Evolutionary conservation across 1,140 invertebrate genomes (phyloP), one percentile per base, ranked within the genome.

Genomic region (Popillia japonica): DNA sequence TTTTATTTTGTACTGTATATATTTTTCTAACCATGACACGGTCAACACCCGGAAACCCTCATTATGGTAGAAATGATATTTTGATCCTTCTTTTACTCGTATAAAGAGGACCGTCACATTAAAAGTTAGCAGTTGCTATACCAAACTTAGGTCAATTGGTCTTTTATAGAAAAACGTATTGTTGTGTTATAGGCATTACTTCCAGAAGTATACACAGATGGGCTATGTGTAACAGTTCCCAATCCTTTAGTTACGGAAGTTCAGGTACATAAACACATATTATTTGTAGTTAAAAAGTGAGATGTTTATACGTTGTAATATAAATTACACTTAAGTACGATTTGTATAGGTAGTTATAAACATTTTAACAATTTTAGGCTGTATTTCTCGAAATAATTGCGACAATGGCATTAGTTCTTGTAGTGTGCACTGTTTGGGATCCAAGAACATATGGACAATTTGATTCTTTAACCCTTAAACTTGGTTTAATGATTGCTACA

Each of bases 161-260:
- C 27, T 34, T 34, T 34, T 34, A 4, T 34, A 34, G 27, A 34
- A 34, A 34, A 34, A 34, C n/a, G 27, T 34, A 34, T 34, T 34
- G 27, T 34, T 34, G 2, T 48, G 6, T 72, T 74, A 17, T 20
- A 74, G 72, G 40, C 14, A 0, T 17, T 74, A n/a, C 34, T 74
- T 41, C 72, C 72, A 7, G 34, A 40, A 2, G 40, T 14, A 4
- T 74, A 74, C n/a, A 74, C 72, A 6, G 72, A 42, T 2, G 40
- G 72, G 40, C 11, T 74, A 34, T 74, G 72, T 23, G 40, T 42
- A 3, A 74, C 34, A 20, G 72, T 44, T 41, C 72, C 72, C 27
- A 74, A 74, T 41, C 72, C 41, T 41, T n/a, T 41, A 74, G 41
- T 74, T 41, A 74, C 34, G 8, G 72, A 74, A 40, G 72, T 74